Base-by-base conservation (phyloP, 2,113 vertebrate genomes). In the Mesocricetus auratus region DNA sequence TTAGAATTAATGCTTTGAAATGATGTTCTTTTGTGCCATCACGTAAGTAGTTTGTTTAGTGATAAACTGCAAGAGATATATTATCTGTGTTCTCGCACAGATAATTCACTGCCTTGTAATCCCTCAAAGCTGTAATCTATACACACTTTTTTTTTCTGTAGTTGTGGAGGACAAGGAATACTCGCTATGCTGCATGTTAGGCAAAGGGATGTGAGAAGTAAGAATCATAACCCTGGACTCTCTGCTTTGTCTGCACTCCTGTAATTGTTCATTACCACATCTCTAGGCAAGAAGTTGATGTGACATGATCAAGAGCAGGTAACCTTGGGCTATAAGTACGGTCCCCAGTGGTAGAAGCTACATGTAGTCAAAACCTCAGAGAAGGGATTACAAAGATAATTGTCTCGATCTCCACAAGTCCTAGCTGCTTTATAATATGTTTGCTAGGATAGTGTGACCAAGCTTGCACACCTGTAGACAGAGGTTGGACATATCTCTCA, bases 401-500 rank as follows among this genome's bases (percentile, higher is more conserved):
- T 33, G 5, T 53, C 82, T 24, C 12, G 19, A 36, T 33, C 39
- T 81, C n/a, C 74, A 66, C n/a, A 77, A 62, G 45, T 17, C 8
- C 31, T 60, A 29, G 24, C 15, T 92, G 22, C 71, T 36, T 33
- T 11, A 69, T 33, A 77, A 78, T 6, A 15, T 97, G 82, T 95
- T 97, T 74, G 66, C 89, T 94, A 7, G 31, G 86, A 81, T 50
- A 89, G 29, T 31, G 47, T 78, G 89, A 97, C 92, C 81, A 11
- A 92, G 66, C 66, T 60, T 2, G 1, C 77, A 78, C 75, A 62
- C 17, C 33, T 64, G 86, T 89, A 71, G 64, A 39, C 81, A 62
- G 50, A 66, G 21, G 8, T 13, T 68, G 56, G 62, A 71, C 47
- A 58, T 17, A 33, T 58, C 86, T 92, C 93, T 94, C 91, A 87